A percentile compares a stretch with the other conserved stretches of the same genome.
phyloP scores from a whole-genome alignment of 2,888 invertebrate genomes.

The Tachina fera region DNA sequence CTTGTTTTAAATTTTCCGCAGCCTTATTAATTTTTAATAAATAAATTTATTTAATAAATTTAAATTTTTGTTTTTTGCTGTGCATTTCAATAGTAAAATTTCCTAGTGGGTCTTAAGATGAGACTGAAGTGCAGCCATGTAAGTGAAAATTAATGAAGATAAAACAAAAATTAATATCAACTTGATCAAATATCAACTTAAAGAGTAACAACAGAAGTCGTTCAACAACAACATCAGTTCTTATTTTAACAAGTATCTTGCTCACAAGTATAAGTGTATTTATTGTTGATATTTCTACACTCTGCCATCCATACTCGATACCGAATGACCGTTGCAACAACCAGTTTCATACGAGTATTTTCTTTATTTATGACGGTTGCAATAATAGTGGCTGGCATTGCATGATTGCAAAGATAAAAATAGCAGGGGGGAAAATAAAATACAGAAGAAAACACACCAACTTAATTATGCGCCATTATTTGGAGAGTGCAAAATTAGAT shows the following conservation, averaged over 20 bases:
- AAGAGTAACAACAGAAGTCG: conserved; percentile 80
- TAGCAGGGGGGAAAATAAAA: background rate
- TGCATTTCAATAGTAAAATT: background rate
- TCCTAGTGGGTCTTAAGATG: conserved; percentile 4
- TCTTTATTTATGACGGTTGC: conserved; percentile 62
- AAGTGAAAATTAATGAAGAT: conserved; percentile 28
- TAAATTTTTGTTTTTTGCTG: no score
- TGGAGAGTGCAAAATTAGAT: conserved; percentile 71
- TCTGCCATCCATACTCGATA: background rate
- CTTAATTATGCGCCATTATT: conserved; percentile 66
- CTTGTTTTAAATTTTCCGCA: no score
- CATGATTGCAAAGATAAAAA: conserved; percentile 56
- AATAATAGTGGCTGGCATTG: conserved; percentile 71
- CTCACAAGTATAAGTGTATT: conserved; percentile 22
- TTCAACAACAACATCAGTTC: conserved; percentile 72
- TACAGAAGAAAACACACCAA: conserved; percentile 16
- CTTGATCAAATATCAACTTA: conserved; percentile 67
- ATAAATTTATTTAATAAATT: no score
- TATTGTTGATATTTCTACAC: background rate
- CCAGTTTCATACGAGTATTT: conserved; percentile 49
- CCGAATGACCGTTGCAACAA: conserved; percentile 54
- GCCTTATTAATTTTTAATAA: no score
- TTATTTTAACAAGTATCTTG: background rate
- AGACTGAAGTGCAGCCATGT: background rate
- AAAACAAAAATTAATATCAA: conserved; percentile 35